Evolutionary conservation across 2,888 invertebrate genomes (phyloP), one percentile per base, ranked within the genome.

Genomic region (Timema cristinae): DNA sequence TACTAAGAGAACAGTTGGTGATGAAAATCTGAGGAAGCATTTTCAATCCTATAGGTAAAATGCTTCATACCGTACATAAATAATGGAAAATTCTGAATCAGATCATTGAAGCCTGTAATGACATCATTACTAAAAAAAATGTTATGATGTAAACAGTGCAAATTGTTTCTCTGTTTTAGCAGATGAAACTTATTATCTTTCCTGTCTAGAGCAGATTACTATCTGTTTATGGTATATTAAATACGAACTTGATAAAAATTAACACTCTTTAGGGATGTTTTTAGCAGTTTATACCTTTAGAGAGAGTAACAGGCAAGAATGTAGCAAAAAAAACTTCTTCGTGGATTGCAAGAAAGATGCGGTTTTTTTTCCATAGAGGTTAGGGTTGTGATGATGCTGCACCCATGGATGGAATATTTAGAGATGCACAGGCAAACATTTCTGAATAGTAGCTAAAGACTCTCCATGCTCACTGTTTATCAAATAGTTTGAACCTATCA

Each of bases 391-490:
- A 56, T 56, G 7, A 7, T 56, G 56, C 56, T 56, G 56, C 9
- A 56, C 6, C 56, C 56, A 56, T 56, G 7, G 6, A 16, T 56
- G 5, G 8, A 56, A 56, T 15, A 56, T 56, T 56, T 16, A 56
- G n/a, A 56, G 56, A 7, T n/a, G 16, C 56, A 56, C 56, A 56
- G 56, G 56, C 9, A 56, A 6, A 56, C 56, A 56, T 56, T 7
- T 11, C 56, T 56, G 56, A 56, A 16, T 16, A 56, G 56, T 56
- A 11, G 1, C 5, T 16, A 16, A 56, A 56, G 16, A 7, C 56
- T 56, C n/a, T 56, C 9, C 13, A 56, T 56, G 56, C 16, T 56
- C 56, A 56, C 56, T 56, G 56, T 56, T 56, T 16, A n/a, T 56
- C 56, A 8, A 5, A 56, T 56, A 11, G 56, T 56, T 56, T 56